Evolutionary conservation across 2,888 invertebrate genomes (phyloP).

Genomic region (Lissonota sp.): DNA sequence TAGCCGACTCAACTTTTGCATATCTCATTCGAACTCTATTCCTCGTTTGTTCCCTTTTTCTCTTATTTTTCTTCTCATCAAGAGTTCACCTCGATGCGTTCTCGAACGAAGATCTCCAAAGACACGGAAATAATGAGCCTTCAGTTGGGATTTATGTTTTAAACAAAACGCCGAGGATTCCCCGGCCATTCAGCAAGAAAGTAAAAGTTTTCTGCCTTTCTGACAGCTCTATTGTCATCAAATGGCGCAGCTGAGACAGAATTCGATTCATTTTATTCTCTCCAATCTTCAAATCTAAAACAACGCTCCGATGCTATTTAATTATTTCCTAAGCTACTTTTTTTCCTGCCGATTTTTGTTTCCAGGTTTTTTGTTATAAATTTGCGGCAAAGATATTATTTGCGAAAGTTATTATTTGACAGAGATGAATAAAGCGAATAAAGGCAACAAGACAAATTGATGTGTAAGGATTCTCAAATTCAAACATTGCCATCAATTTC

Average conservation of each 20-base stretch:
- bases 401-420: not conserved
- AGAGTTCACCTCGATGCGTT: conserved; percentile 13
- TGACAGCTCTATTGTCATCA: not conserved
- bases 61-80: conserved; percentile 17
- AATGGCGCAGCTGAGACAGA: conserved; percentile 6
- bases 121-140: conserved; percentile 33
- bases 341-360: not conserved
- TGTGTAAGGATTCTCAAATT: too few species aligned
- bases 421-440: too few species aligned
- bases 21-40: conserved; percentile 39
- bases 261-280: not conserved
- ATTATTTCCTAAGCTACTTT: conserved; percentile 4
- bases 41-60: conserved; percentile 9
- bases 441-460: too few species aligned
- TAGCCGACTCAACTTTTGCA: conserved; percentile 19
- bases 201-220: too few species aligned
- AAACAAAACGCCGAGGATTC: too few species aligned
- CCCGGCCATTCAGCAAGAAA: too few species aligned
- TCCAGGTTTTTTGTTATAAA: conserved; percentile 11
- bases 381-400: not conserved
- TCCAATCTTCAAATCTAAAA: not conserved
- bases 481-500: too few species aligned
- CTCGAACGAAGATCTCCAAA: conserved; percentile 24
- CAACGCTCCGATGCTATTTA: not conserved
- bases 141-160: not conserved